Conservation (phyloP, 2,797 vertebrate genomes). For the Platalea minor region DNA sequence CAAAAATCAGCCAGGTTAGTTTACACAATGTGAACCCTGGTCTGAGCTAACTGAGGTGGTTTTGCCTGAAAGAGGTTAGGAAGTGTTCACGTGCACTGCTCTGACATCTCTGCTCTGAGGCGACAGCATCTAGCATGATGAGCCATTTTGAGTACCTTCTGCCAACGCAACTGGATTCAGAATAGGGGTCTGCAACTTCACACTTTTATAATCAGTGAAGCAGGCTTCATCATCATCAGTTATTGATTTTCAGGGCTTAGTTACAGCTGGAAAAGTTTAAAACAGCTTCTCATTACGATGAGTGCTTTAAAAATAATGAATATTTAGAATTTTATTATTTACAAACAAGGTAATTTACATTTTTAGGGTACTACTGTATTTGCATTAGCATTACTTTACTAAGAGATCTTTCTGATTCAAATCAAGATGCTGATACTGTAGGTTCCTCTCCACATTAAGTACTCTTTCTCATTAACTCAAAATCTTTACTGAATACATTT, state of each 20-base stretch:
- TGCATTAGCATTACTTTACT: background rate
- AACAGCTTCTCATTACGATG: background rate
- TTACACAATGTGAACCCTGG: background rate
- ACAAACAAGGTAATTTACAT: conserved; percentile 17
- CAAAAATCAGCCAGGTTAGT: background rate
- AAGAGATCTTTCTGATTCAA: background rate
- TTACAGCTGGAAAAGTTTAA: background rate
- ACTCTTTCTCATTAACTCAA: background rate
- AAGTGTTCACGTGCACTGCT: background rate
- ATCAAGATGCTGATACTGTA: background rate
- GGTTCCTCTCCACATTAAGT: background rate
- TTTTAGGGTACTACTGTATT: background rate
- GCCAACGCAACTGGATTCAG: background rate
- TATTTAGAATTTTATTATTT: conserved; percentile 29
- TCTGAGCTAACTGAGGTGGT: background rate
- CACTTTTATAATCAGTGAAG: background rate
- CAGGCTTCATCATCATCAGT: background rate
- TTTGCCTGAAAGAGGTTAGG: background rate
- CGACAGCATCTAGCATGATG: background rate
- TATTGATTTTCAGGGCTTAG: background rate
- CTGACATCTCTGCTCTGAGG: background rate
- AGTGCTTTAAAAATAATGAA: conserved; percentile 13
- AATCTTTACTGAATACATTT: background rate
- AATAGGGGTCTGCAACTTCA: background rate
- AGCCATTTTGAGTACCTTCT: background rate